A percentile compares a stretch with the other conserved stretches of the same genome.
Evolutionary conservation across 2,888 invertebrate species (phyloP).

Genomic region (Neria commutata): DNA sequence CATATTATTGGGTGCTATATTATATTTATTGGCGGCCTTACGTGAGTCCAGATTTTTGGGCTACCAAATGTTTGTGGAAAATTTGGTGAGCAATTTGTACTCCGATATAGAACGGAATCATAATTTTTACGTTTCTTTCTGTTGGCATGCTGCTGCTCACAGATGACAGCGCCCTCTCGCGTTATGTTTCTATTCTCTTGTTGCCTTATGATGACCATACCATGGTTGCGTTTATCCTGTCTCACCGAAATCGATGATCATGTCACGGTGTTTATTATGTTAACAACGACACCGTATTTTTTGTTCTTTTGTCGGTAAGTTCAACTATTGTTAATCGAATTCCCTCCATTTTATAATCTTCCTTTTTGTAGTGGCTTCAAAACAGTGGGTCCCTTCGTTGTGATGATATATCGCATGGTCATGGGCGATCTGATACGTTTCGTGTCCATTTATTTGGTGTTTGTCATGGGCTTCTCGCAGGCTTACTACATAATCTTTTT

Average conservation of each 20-base stretch:
- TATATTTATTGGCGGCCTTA: conserved; percentile 83
- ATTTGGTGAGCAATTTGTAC: conserved; percentile 73
- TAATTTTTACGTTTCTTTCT: neutral
- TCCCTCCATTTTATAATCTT: neutral
- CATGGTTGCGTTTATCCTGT: conserved; percentile 84
- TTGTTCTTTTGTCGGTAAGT: conserved; percentile 91
- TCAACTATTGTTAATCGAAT: neutral
- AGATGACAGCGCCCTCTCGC: conserved; percentile 88
- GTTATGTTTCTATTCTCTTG: conserved; percentile 96
- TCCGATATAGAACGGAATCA: too few species aligned
- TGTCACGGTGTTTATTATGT: conserved; percentile 89
- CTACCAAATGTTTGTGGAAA: conserved; percentile 91
- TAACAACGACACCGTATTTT: conserved; percentile 95
- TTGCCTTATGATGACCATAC: conserved; percentile 83
- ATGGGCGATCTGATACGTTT: conserved; percentile 95
- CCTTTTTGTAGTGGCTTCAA: conserved; percentile 84
- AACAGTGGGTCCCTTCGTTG: conserved; percentile 98
- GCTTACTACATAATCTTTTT: conserved; percentile 91
- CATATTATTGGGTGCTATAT: conserved; percentile 80
- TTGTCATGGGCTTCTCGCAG: conserved; percentile 96
- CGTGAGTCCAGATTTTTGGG: conserved; percentile 91
- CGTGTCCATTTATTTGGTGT: conserved; percentile 94
- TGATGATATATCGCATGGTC: conserved; percentile 99
- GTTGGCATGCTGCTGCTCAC: too few species aligned
- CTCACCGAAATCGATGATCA: conserved; percentile 88